These are phyloP conservation scores for Drosophila fungiperda DNA, from an alignment of 2,888 invertebrate genomes.

Conservation along the genomic window DNA sequence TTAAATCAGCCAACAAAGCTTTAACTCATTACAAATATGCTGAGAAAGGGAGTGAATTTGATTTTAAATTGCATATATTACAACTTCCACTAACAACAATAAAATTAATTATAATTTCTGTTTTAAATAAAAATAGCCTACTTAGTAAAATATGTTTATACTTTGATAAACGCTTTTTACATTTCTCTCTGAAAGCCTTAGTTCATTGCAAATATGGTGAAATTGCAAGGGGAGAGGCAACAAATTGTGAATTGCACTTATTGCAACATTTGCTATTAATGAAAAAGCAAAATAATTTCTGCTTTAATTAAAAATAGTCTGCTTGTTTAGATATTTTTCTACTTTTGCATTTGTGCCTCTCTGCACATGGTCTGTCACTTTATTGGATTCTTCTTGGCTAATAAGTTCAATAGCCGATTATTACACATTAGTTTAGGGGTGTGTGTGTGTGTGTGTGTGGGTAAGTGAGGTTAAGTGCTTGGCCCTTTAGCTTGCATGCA, in stretches of 20 bases:
- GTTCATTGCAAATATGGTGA: conserved; percentile 3
- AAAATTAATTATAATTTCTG: background rate
- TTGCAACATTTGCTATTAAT: background rate
- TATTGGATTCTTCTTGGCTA: conserved; percentile 70
- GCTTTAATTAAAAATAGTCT: background rate
- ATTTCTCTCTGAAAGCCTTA: background rate
- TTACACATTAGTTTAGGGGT: conserved; percentile 56
- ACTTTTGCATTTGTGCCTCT: conserved; percentile 7
- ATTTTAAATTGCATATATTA: background rate
- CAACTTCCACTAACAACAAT: background rate
- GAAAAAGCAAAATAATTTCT: background rate
- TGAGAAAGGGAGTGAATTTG: background rate
- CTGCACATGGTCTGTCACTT: conserved; percentile 43
- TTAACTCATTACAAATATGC: conserved; percentile 4
- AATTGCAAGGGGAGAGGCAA: background rate
- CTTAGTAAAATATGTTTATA: background rate
- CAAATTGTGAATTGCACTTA: background rate
- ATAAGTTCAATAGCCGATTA: conserved; percentile 77
- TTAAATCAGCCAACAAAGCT: background rate
- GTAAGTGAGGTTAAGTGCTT: conserved; percentile 55
- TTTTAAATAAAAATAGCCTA: background rate
- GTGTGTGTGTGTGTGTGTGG: conserved; percentile 1
- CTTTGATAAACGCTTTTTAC: background rate
- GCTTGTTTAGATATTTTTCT: background rate
- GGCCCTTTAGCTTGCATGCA: conserved; percentile 4